Evolutionary conservation across 2,888 invertebrate species (phyloP).

Genomic region (Oscheius sp.): DNA sequence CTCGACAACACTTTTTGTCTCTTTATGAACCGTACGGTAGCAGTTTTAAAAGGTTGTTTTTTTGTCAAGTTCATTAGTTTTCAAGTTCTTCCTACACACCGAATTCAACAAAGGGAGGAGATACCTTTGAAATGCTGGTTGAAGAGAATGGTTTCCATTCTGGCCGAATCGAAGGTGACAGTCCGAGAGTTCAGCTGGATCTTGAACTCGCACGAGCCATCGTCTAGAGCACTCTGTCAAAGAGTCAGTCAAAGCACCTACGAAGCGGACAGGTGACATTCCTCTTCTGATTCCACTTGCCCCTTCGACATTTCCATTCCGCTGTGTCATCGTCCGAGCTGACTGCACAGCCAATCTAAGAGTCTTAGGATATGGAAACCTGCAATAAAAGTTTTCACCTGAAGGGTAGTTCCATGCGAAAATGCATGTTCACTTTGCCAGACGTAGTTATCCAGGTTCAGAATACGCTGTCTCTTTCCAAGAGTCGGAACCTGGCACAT

Average conservation of each 20-base stretch:
- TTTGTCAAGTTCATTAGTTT: too few relatives aligned
- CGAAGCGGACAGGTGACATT: slow-evolving; percentile 52
- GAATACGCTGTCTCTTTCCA: slow-evolving; percentile 44
- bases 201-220: slow-evolving; percentile 56
- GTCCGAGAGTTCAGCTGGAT: slow-evolving; percentile 55
- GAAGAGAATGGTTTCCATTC: slow-evolving; percentile 65
- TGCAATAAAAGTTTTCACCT: slow-evolving; percentile 35
- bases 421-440: slow-evolving; percentile 51
- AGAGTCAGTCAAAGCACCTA: background rate
- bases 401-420: slow-evolving; percentile 65
- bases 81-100: too few relatives aligned
- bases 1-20: too few relatives aligned
- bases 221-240: slow-evolving; percentile 40
- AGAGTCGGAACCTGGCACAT: slow-evolving; percentile 51
- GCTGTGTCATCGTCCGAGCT: slow-evolving; percentile 42
- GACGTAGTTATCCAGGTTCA: slow-evolving; percentile 65
- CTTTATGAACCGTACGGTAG: too few relatives aligned
- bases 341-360: slow-evolving; percentile 47
- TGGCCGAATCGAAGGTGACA: slow-evolving; percentile 60
- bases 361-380: background rate
- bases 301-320: slow-evolving; percentile 61
- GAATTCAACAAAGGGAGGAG: too few relatives aligned
- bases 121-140: slow-evolving; percentile 66
- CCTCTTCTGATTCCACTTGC: slow-evolving; percentile 63
- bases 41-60: too few relatives aligned